Base-by-base conservation (phyloP, 1,140 invertebrate species). In the Drosophila mayri region DNA sequence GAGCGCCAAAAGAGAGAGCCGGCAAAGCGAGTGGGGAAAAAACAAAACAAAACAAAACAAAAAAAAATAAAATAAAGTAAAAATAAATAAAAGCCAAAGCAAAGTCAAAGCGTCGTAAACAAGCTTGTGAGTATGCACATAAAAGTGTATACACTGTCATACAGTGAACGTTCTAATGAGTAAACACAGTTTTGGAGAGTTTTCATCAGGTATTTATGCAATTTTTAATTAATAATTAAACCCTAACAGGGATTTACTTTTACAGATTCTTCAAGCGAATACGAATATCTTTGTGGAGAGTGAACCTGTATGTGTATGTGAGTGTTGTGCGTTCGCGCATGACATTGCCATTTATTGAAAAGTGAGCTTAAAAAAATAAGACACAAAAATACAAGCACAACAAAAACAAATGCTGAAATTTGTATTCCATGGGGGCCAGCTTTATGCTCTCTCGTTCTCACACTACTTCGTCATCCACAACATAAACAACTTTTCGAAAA, bases 261-360 rank as follows among this genome's bases (percentile, higher is more conserved):
- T 47, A 30, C 28, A 30, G 28, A 30, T 25, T 25, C 25, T 5
- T 25, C 25, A 5, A 25, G 25, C 5, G 25, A 25, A 25, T 3
- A 25, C 25, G 25, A 25, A 25, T 25, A 25, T 25, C 25, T 3
- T 25, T 30, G 28, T 8, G 8, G 25, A 38, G 35, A 6, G 35
- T n/a, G 14, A 9, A 9, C 14, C 52, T 50, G 37, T 63, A 47
- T 46, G 25, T 43, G 52, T 55, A 22, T 44, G 28, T 41, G 61
- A 37, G 50, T 62, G 38, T 49, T 41, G 72, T 60, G 84, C 76
- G 84, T 76, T 84, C 72, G 80, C 84, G 85, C 85, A 87, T 87
- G 84, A 87, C 84, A 87, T 88, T 87, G 84, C 84, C 84, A 87
- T 87, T 87, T 87, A 88, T 87, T 87, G 80, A 88, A 85, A 84